Conservation (phyloP, 2,888 invertebrate genomes). For the Epistrophella euchroma region DNA sequence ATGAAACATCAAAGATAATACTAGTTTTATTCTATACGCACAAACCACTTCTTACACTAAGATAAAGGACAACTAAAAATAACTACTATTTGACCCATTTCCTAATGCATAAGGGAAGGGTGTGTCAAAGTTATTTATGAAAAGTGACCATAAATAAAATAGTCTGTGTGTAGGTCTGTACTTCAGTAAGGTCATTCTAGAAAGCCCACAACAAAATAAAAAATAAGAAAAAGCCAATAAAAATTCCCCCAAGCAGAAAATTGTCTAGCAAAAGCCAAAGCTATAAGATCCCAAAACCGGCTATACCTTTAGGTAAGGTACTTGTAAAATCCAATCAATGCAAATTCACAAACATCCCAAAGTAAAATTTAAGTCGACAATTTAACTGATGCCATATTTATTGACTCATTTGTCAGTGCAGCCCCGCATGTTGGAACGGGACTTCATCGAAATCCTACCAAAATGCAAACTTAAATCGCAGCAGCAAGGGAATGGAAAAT, state of each 20-base stretch:
- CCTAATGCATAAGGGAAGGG: not conserved
- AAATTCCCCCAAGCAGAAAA: not conserved
- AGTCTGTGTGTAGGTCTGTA: not conserved
- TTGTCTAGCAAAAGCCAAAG: not conserved
- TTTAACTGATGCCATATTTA: slow-evolving; percentile 72
- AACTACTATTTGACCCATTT: not conserved
- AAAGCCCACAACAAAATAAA: not conserved
- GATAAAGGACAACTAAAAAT: not conserved
- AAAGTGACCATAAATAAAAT: not conserved
- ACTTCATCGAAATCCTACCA: slow-evolving; percentile 25
- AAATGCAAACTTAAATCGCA: slow-evolving; percentile 16
- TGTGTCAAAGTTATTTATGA: not conserved
- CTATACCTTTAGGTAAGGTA: not conserved
- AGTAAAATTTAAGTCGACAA: slow-evolving; percentile 67
- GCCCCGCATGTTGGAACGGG: slow-evolving; percentile 15
- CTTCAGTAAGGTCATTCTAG: not conserved
- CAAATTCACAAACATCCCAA: slow-evolving; percentile 59
- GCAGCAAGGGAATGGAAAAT: not conserved
- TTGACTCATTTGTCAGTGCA: slow-evolving; percentile 72
- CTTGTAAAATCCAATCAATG: slow-evolving; percentile 61
- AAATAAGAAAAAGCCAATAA: not conserved
- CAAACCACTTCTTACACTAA: too few relatives aligned
- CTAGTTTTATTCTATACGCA: too few relatives aligned
- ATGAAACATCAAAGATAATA: too few relatives aligned
- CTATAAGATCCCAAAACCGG: not conserved